These are phyloP conservation scores for Leptoteleia sp. DNA, from an alignment of 1,140 invertebrate species.

Conservation along the genomic window DNA sequence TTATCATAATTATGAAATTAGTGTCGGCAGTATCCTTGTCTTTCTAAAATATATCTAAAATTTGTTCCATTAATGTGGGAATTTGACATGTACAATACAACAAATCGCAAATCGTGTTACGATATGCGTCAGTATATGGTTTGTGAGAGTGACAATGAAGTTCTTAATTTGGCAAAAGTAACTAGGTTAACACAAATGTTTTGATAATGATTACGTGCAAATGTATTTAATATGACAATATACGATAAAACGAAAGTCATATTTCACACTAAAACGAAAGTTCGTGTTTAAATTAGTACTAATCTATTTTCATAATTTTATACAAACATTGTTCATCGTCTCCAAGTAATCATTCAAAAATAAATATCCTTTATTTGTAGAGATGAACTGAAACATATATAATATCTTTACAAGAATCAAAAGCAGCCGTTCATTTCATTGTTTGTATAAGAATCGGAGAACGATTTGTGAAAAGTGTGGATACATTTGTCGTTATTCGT, in stretches of 20 bases:
- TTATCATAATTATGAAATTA: no score
- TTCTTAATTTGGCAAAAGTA: slow-evolving; percentile 46
- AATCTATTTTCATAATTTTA: neutral
- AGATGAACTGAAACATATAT: slow-evolving; percentile 8
- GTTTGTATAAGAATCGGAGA: slow-evolving; percentile 41
- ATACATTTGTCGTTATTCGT: slow-evolving; percentile 6
- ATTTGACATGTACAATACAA: slow-evolving; percentile 39
- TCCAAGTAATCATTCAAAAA: slow-evolving; percentile 14
- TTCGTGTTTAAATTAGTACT: no score
- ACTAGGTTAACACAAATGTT: slow-evolving; percentile 33
- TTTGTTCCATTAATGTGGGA: no score
- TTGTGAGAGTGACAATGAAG: slow-evolving; percentile 53
- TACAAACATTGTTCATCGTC: slow-evolving; percentile 1
- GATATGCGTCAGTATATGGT: slow-evolving; percentile 38
- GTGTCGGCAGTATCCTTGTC: no score
- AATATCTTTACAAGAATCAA: slow-evolving; percentile 35
- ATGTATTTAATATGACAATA: no score
- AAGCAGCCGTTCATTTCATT: slow-evolving; percentile 7
- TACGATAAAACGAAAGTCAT: no score
- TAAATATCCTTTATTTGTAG: slow-evolving; percentile 43
- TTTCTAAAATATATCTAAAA: no score
- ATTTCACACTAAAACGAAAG: no score
- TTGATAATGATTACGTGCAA: no score
- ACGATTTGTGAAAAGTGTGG: slow-evolving; percentile 10
- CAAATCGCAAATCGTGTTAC: slow-evolving; percentile 37